phyloP scores from a whole-genome alignment of 1,140 invertebrate genomes.

The Mycetomoellerius zeteki region DNA sequence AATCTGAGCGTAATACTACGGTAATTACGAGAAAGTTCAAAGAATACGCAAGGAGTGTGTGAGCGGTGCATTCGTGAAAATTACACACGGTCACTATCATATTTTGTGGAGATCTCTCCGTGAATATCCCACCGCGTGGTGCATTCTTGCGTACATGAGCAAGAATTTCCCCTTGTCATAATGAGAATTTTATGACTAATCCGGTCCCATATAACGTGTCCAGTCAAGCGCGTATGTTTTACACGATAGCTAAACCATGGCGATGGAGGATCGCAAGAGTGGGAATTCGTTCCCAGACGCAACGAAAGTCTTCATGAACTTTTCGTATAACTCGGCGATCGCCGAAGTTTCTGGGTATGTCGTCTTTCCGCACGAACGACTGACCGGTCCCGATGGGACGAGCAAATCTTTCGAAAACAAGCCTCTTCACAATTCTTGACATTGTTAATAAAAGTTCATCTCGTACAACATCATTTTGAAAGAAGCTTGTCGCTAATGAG shows the following conservation, averaged over 20 bases:
- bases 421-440: background rate
- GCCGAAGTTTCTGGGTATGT: slow-evolving; percentile 44
- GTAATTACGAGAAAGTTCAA: slow-evolving; percentile 40
- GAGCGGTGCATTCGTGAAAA: background rate
- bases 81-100: slow-evolving; percentile 11
- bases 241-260: slow-evolving; percentile 50
- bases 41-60: background rate
- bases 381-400: background rate
- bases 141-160: background rate
- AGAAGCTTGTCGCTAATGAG: background rate
- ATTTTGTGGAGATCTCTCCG: slow-evolving; percentile 27
- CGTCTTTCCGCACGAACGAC: slow-evolving; percentile 26
- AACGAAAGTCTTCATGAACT: slow-evolving; percentile 46
- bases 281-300: slow-evolving; percentile 5
- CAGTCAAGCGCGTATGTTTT: slow-evolving; percentile 35
- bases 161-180: slow-evolving; percentile 23
- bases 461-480: background rate
- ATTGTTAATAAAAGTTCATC: background rate
- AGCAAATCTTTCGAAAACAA: slow-evolving; percentile 10
- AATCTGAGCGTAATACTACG: slow-evolving; percentile 44
- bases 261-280: background rate
- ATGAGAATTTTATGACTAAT: slow-evolving; percentile 38
- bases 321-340: slow-evolving; percentile 48
- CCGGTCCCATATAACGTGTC: slow-evolving; percentile 26
- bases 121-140: background rate